Evolutionary conservation across 2,888 invertebrate genomes (phyloP).

Genomic region (Drosophila multiciliata): DNA sequence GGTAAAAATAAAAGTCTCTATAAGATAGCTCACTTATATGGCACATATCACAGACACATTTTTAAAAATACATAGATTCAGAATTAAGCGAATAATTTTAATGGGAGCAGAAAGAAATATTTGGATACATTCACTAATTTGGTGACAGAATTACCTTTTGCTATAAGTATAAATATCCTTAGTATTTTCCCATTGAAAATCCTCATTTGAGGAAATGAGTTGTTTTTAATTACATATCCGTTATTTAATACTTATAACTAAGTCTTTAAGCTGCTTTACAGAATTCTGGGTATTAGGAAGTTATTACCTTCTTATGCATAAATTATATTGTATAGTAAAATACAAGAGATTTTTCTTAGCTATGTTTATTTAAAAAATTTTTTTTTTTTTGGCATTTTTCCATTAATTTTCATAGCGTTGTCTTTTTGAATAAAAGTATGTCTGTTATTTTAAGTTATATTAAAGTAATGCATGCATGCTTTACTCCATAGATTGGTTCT

Average conservation of each 20-base stretch:
- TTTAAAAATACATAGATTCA: neutral
- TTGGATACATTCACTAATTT: neutral
- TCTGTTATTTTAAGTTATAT: constrained; percentile 57
- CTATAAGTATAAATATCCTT: neutral
- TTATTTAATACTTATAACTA: neutral
- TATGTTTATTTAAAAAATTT: neutral
- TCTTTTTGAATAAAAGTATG: neutral
- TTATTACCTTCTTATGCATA: neutral
- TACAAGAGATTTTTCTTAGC: neutral
- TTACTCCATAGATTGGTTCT: constrained; percentile 45
- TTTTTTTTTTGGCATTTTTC: neutral
- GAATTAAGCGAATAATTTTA: neutral
- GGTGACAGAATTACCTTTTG: neutral
- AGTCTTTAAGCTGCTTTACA: neutral
- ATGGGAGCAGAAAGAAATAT: neutral
- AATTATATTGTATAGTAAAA: neutral
- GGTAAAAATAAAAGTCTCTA: too few species aligned
- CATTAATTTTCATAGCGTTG: constrained; percentile 10
- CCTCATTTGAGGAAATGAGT: neutral
- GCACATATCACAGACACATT: too few species aligned
- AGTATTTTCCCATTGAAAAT: neutral
- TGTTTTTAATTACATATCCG: neutral
- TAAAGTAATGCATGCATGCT: constrained; percentile 42
- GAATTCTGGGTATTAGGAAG: neutral
- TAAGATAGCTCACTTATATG: neutral